Evolutionary conservation across 2,113 vertebrate genomes (phyloP), one percentile per base, ranked within the genome.

Genomic region (Pica pica): DNA sequence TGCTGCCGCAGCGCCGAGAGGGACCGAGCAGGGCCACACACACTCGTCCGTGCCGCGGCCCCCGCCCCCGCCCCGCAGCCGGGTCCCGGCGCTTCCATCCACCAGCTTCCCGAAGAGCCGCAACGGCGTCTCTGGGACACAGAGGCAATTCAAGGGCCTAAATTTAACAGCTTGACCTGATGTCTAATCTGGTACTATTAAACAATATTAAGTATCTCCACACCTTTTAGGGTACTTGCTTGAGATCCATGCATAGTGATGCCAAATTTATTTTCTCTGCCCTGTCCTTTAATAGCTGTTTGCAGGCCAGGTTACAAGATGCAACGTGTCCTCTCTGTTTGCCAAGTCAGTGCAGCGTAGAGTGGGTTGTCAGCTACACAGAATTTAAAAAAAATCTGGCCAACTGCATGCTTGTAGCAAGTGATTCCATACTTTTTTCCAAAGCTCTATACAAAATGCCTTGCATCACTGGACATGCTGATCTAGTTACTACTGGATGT

Each of bases 31-130:
- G 33, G 30, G 23, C 39, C 39, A 41, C 39, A 42, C 33, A 7
- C 0, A 0, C 18, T 20, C 1, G 1, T 2, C 21, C 6, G n/a
- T 0, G 5, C 28, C 9, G 31, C 23, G 15, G 35, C 11, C 30
- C 30, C 26, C 11, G 28, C 19, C 19, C 0, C 0, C 11, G 28
- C 19, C 19, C 0, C 0, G 39, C 0, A 37, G 11, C 4, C 30
- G 23, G 8, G 1, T 8, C 16, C 1, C 1, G 26, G 11, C 3
- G 0, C 20, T 79, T 39, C 3, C 3, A 63, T 33, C 68, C 68
- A 16, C 13, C 42, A 9, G 18, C 65, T 60, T 50, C 52, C 70
- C 33, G 2, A 47, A 87, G 80, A 70, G 52, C 9, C 10, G 4
- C 10, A 2, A 7, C 0, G 0, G 33, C 26, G 11, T 39, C 67